Evolutionary conservation across 1,140 invertebrate genomes (phyloP).

Genomic region (Anastrepha ludens): DNA sequence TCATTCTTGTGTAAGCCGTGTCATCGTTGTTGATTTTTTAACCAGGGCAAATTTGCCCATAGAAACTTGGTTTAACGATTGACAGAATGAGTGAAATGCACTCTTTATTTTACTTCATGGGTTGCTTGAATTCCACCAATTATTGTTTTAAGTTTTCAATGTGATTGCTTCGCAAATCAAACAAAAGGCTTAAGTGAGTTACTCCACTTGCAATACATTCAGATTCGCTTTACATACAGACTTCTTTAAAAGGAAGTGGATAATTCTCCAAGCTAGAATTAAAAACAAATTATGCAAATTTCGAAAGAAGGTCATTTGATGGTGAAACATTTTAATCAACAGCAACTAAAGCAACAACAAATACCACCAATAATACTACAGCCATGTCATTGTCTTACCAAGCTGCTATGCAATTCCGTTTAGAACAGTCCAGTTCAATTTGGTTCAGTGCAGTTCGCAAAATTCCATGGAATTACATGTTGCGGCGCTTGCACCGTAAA

Average conservation of each 20-base stretch:
- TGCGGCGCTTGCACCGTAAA: conserved; percentile 15
- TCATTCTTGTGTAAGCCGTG: too few species aligned
- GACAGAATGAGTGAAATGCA: too few species aligned
- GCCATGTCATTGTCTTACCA: background rate
- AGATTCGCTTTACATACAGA: background rate
- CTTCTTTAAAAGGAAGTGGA: background rate
- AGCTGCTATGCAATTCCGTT: background rate
- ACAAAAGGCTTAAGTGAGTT: conserved; percentile 56
- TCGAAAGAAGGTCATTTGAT: background rate
- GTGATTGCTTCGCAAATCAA: conserved; percentile 28
- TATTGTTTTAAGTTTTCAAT: background rate
- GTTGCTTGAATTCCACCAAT: background rate
- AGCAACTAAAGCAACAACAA: background rate
- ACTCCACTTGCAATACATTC: conserved; percentile 18
- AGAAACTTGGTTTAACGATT: too few species aligned
- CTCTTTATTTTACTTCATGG: background rate
- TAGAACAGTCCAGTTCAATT: conserved; percentile 30
- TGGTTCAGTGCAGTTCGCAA: conserved; percentile 67
- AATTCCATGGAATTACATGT: conserved; percentile 72
- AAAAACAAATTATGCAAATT: conserved; percentile 31
- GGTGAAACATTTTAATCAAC: conserved; percentile 12
- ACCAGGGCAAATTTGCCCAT: too few species aligned
- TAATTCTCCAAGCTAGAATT: conserved; percentile 10
- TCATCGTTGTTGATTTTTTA: too few species aligned
- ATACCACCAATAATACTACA: background rate